Conservation (phyloP, 2,113 vertebrate genomes). For the Python bivittatus region DNA sequence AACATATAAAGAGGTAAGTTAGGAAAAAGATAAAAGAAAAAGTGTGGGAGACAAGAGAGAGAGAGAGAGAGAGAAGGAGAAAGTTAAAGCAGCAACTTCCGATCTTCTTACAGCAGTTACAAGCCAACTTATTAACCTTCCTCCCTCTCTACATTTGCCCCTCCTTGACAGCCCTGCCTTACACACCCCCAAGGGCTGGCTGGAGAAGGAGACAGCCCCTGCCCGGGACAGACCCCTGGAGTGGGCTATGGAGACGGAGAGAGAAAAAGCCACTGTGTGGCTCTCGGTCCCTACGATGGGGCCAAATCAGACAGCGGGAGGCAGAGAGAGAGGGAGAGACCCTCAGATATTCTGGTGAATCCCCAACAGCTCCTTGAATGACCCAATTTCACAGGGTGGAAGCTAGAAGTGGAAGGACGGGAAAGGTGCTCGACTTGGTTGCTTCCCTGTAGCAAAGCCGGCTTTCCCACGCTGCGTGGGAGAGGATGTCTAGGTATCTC, state of each 20-base stretch:
- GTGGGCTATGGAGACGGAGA: too few relatives aligned
- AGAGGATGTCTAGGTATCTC: neutral
- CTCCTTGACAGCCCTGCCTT: neutral
- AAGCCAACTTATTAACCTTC: neutral
- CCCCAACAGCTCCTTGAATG: neutral
- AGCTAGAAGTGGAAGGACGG: too few relatives aligned
- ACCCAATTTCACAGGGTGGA: neutral
- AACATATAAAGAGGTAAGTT: too few relatives aligned
- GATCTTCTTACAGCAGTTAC: too few relatives aligned
- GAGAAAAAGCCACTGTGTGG: neutral
- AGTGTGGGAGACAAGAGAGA: too few relatives aligned
- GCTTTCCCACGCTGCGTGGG: neutral
- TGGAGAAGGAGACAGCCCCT: too few relatives aligned
- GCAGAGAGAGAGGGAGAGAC: neutral
- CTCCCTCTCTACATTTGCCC: neutral
- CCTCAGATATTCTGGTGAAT: neutral
- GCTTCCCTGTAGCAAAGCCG: neutral
- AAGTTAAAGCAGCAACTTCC: too few relatives aligned
- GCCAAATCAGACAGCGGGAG: neutral
- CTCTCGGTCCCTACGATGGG: neutral
- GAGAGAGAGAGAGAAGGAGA: accelerated
- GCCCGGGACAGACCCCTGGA: too few relatives aligned
- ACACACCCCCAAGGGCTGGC: neutral
- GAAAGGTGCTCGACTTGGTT: too few relatives aligned
- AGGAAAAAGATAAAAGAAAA: too few relatives aligned